Evolutionary conservation across 2,797 vertebrate genomes (phyloP).

Genomic region (Premnoplex brunnescens): DNA sequence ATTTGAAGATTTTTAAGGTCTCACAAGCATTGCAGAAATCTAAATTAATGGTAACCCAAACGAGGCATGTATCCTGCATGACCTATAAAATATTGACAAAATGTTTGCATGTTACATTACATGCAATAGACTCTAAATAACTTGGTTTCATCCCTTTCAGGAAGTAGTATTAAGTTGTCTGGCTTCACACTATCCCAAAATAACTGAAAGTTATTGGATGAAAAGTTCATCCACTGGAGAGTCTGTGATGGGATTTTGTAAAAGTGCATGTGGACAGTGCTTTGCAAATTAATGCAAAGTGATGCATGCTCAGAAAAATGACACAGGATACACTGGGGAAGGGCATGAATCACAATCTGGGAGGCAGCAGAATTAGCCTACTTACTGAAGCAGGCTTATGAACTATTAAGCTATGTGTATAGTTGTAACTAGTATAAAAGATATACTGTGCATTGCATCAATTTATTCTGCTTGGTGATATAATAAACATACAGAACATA

Average conservation of each 20-base stretch:
- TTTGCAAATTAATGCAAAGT: not conserved
- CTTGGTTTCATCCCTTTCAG: not conserved
- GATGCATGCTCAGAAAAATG: not conserved
- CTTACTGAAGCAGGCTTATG: not conserved
- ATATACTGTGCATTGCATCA: not conserved
- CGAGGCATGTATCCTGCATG: not conserved
- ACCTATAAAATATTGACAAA: not conserved
- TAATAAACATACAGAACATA: not conserved
- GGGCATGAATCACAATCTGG: not conserved
- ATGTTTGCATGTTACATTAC: not conserved
- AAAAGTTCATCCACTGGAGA: not conserved
- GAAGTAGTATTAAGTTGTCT: not conserved
- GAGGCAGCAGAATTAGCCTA: not conserved
- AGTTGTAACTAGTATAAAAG: not conserved
- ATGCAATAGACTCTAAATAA: not conserved
- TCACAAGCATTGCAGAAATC: not conserved
- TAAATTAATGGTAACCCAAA: not conserved
- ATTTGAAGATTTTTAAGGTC: not conserved
- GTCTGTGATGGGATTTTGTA: not conserved
- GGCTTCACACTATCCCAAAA: not conserved
- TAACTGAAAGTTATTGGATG: not conserved
- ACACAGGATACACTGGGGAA: not conserved
- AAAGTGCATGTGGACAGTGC: not conserved
- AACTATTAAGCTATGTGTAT: not conserved
- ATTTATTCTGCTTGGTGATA: not conserved